Evolutionary conservation across 2,113 vertebrate genomes (phyloP).

Genomic region (Scortum barcoo): DNA sequence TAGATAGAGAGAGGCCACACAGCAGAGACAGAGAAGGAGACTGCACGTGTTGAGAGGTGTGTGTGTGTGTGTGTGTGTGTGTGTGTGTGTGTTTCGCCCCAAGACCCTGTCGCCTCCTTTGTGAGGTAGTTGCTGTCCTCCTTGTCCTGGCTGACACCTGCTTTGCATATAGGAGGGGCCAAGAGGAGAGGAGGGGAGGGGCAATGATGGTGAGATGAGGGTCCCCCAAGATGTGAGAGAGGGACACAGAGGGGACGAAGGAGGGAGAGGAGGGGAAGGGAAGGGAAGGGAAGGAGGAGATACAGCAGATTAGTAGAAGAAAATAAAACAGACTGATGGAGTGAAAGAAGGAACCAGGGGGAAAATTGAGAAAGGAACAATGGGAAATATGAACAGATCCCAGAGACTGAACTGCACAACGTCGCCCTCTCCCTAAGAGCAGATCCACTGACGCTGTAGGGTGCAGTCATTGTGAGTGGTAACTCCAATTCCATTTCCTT

Average conservation of each 20-base stretch:
- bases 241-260: constrained; percentile 32
- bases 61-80: constrained; percentile 34
- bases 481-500: constrained; percentile 56
- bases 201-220: constrained; percentile 64
- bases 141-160: constrained; percentile 83
- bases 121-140: constrained; percentile 77
- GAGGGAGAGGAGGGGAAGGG: constrained; percentile 35
- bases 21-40: constrained; percentile 54
- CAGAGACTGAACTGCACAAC: constrained; percentile 25
- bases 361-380: constrained; percentile 50
- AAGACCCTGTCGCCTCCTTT: constrained; percentile 78
- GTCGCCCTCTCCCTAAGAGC: background rate
- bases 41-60: constrained; percentile 42
- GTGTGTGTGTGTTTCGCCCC: constrained; percentile 51
- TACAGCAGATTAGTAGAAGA: constrained; percentile 56
- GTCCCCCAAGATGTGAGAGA: constrained; percentile 73
- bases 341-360: constrained; percentile 32
- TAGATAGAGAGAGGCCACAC: constrained; percentile 45
- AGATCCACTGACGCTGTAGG: constrained; percentile 32
- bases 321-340: constrained; percentile 58
- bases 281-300: constrained; percentile 49
- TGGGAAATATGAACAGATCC: constrained; percentile 43
- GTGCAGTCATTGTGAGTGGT: constrained; percentile 29
- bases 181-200: constrained; percentile 61
- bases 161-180: constrained; percentile 83